Percentiles rank a stretch among this genome's conserved stretches.
These are phyloP conservation scores for Tuberolachnus salignus DNA, from an alignment of 2,888 invertebrate species.

Conservation along the genomic window DNA sequence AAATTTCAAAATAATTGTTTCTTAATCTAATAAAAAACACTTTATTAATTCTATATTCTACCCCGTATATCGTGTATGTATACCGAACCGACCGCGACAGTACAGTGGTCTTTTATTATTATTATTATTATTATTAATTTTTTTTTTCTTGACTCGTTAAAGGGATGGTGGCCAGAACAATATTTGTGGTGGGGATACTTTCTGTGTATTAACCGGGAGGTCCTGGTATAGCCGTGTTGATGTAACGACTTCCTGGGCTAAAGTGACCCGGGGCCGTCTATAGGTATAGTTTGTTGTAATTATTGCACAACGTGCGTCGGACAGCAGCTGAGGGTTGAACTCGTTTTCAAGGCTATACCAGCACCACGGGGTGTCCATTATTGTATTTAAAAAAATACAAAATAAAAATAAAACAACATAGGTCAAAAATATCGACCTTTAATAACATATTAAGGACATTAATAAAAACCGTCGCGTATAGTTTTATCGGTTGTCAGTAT, in stretches of 20 bases:
- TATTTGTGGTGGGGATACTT: constrained; percentile 20
- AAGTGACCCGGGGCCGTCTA: constrained; percentile 52
- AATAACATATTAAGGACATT: constrained; percentile 1
- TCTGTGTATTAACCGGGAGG: constrained; percentile 38
- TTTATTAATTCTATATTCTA: background rate
- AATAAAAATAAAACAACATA: constrained; percentile 15
- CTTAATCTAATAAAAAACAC: background rate
- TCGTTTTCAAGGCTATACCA: constrained; percentile 46
- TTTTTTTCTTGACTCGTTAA: constrained; percentile 25
- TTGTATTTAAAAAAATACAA: background rate
- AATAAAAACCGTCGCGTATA: background rate
- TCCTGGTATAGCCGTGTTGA: constrained; percentile 13
- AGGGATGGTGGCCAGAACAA: constrained; percentile 42
- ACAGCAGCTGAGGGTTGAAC: constrained; percentile 56
- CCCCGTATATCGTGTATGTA: background rate
- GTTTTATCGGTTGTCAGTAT: background rate
- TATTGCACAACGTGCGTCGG: constrained; percentile 46
- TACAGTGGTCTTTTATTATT: background rate
- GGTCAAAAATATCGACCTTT: constrained; percentile 41
- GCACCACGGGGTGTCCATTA: constrained; percentile 27
- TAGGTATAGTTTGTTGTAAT: constrained; percentile 44
- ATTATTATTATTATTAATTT: background rate
- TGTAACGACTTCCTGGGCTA: constrained; percentile 55
- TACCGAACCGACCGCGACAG: background rate
- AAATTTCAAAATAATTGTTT: constrained; percentile 7